A percentile compares a stretch with the other conserved stretches of the same genome.
Evolutionary conservation across 30 jellyfish, hydroid and myxozoan genomes (phyloP).

Genomic region (Turritopsis rubra): DNA sequence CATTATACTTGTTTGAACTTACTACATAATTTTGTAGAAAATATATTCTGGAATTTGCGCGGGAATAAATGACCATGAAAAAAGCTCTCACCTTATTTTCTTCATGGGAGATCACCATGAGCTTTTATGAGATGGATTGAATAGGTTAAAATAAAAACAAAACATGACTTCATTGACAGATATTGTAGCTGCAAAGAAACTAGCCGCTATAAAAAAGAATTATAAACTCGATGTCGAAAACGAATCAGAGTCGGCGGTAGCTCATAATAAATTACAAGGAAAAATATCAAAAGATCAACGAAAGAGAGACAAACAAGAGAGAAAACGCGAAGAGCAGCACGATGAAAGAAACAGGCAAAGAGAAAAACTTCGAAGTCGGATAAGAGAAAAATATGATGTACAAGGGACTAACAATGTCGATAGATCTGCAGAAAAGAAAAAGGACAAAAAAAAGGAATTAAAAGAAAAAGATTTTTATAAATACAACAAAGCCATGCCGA

Average conservation of each 20-base stretch:
- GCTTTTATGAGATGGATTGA: background rate
- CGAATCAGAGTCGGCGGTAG: background rate
- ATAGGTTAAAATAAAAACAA: background rate
- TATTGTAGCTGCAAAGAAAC: slow-evolving; percentile 27
- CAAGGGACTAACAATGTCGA: background rate
- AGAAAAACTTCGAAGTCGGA: slow-evolving; percentile 16
- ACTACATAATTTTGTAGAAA: background rate
- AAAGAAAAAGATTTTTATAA: slow-evolving; percentile 25
- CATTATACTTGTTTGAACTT: background rate
- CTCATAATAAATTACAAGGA: slow-evolving; percentile 8
- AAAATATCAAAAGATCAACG: slow-evolving; percentile 18
- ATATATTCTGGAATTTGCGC: background rate
- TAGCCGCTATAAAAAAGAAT: slow-evolving; percentile 14
- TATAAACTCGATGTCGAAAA: slow-evolving; percentile 6
- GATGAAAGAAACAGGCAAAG: slow-evolving; percentile 23
- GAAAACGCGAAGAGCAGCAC: background rate
- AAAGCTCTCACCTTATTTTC: background rate
- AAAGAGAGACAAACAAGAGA: slow-evolving; percentile 6
- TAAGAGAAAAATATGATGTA: slow-evolving; percentile 12
- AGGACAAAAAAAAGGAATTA: slow-evolving; percentile 2
- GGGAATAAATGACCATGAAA: background rate
- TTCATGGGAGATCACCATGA: background rate
- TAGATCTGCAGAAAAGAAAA: background rate
- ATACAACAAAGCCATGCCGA: slow-evolving; percentile 16
- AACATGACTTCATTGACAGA: slow-evolving; percentile 21